These are phyloP conservation scores for Paedocypris micromegethes DNA, from an alignment of 2,797 vertebrate genomes.

Conservation along the genomic window DNA sequence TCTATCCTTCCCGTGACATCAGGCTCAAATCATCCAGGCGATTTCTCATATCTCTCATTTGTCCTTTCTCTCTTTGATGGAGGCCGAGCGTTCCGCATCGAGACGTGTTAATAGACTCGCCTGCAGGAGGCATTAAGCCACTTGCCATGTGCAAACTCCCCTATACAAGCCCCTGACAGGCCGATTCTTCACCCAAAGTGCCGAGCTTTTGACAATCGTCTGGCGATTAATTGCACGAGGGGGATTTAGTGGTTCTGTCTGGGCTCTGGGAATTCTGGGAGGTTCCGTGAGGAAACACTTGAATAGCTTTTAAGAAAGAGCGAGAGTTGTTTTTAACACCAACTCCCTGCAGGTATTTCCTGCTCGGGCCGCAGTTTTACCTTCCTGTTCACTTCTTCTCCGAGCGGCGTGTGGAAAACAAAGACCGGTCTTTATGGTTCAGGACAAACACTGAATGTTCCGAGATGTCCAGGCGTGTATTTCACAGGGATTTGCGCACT, in stretches of 20 bases:
- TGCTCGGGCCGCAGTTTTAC: slow-evolving; percentile 59
- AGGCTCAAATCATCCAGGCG: slow-evolving; percentile 19
- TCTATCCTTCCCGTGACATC: slow-evolving; percentile 23
- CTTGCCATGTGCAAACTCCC: background rate
- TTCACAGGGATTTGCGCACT: too few relatives aligned
- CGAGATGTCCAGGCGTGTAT: too few relatives aligned
- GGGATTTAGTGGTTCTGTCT: too few relatives aligned
- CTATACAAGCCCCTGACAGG: background rate
- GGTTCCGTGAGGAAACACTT: slow-evolving; percentile 58
- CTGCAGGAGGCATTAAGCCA: slow-evolving; percentile 14
- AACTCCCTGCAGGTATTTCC: slow-evolving; percentile 70
- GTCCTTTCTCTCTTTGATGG: slow-evolving; percentile 23
- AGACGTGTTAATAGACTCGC: slow-evolving; percentile 22
- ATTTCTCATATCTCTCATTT: slow-evolving; percentile 33
- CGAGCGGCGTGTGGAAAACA: slow-evolving; percentile 39
- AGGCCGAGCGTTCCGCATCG: slow-evolving; percentile 1
- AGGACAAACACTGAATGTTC: too few relatives aligned
- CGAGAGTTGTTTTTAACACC: slow-evolving; percentile 50
- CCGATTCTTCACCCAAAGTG: slow-evolving; percentile 2
- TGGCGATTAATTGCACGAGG: background rate
- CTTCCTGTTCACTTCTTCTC: slow-evolving; percentile 53
- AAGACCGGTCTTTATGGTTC: too few relatives aligned
- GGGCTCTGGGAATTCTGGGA: slow-evolving; percentile 34
- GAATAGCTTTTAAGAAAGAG: slow-evolving; percentile 38
- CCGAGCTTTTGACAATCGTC: background rate